These are phyloP conservation scores for Chrysolina americana DNA, from an alignment of 2,888 invertebrate genomes.

Conservation along the genomic window DNA sequence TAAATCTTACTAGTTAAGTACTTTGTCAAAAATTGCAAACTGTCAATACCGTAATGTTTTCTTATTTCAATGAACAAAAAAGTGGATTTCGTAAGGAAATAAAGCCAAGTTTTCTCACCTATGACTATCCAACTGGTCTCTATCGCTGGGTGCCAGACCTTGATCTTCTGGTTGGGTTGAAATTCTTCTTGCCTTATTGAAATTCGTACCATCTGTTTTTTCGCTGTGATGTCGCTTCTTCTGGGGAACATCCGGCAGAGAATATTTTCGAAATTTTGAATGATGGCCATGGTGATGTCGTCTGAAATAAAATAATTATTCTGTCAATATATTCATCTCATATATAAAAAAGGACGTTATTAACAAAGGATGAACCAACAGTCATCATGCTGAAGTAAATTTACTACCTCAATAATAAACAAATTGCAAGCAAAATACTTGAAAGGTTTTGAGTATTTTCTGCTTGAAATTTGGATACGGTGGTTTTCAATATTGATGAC, in stretches of 20 bases:
- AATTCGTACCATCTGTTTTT: constrained; percentile 51
- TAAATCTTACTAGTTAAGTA: no score
- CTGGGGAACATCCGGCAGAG: constrained; percentile 80
- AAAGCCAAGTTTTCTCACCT: constrained; percentile 51
- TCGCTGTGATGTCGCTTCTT: constrained; percentile 59
- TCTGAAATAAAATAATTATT: constrained; percentile 62
- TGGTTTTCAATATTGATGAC: no score
- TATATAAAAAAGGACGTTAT: neutral
- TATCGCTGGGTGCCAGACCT: constrained; percentile 82
- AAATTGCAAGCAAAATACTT: no score
- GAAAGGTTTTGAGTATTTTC: no score
- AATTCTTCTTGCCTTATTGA: constrained; percentile 70
- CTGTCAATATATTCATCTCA: neutral
- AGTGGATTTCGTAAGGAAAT: no score
- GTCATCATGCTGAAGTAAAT: no score
- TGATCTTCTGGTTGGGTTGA: constrained; percentile 85
- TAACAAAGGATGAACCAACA: no score
- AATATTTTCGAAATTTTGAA: constrained; percentile 81
- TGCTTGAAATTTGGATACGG: no score
- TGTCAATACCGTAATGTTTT: no score
- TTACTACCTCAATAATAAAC: no score
- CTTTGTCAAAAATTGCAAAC: no score
- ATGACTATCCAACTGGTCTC: constrained; percentile 86
- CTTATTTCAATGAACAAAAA: no score
- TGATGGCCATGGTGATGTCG: constrained; percentile 74